Evolutionary conservation across 1,140 invertebrate genomes (phyloP).

Genomic region (Eumaeus atala): DNA sequence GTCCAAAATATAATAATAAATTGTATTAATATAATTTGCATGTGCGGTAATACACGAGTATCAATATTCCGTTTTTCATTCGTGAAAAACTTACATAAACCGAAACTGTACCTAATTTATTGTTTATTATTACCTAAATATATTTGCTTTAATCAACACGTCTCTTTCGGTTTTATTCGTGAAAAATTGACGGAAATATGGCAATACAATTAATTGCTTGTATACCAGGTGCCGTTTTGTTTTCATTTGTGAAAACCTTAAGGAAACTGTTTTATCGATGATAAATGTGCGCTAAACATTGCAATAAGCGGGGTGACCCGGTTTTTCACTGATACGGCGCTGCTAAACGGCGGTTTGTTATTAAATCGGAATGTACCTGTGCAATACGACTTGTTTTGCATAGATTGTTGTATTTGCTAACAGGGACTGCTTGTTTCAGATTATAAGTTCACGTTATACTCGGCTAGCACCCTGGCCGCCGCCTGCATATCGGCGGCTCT

Average conservation of each 20-base stretch:
- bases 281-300: neutral
- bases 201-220: too few relatives aligned
- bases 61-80: neutral
- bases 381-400: constrained; percentile 12
- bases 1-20: too few relatives aligned
- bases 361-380: constrained; percentile 33
- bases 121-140: too few relatives aligned
- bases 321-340: constrained; percentile 45
- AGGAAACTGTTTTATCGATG: constrained; percentile 6
- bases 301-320: constrained; percentile 33
- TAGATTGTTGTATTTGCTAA: neutral
- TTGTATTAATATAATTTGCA: too few relatives aligned
- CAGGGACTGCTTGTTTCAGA: constrained; percentile 79
- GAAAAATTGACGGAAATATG: too few relatives aligned
- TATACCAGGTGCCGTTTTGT: too few relatives aligned
- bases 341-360: constrained; percentile 41
- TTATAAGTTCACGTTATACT: constrained; percentile 89
- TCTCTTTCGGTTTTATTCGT: too few relatives aligned
- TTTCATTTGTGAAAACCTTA: neutral
- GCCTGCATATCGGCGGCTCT: constrained; percentile 89
- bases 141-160: too few relatives aligned
- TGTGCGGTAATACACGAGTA: too few relatives aligned
- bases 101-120: neutral
- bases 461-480: constrained; percentile 90
- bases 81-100: neutral